Evolutionary conservation across 1,140 invertebrate species (phyloP).

Genomic region (Sminthurinus signatus): DNA sequence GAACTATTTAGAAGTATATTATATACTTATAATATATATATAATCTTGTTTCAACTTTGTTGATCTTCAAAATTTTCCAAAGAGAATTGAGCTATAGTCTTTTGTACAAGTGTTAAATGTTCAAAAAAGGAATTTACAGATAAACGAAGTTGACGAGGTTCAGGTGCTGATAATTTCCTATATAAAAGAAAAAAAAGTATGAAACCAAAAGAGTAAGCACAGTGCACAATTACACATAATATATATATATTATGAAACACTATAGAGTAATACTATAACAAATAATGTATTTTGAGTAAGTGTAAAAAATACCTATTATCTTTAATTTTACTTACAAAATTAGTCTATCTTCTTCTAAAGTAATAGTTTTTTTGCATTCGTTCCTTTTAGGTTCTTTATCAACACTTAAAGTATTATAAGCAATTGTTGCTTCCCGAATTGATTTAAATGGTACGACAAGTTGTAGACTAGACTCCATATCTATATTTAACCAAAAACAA

Average conservation of each 20-base stretch:
- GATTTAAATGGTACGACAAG: slow-evolving; percentile 57
- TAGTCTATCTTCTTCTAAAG: slow-evolving; percentile 53
- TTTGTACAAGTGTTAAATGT: slow-evolving; percentile 57
- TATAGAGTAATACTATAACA: too few species aligned
- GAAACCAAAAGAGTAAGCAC: too few species aligned
- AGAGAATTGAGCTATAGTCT: slow-evolving; percentile 60
- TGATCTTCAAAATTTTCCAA: too few species aligned
- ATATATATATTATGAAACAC: too few species aligned
- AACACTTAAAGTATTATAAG: slow-evolving; percentile 63
- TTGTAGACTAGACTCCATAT: slow-evolving; percentile 14
- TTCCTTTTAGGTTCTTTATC: slow-evolving; percentile 67
- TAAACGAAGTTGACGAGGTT: slow-evolving; percentile 60
- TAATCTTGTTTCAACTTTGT: too few species aligned
- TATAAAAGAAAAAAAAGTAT: slow-evolving; percentile 42
- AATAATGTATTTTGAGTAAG: too few species aligned
- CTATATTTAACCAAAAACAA: neutral
- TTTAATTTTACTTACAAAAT: slow-evolving; percentile 56
- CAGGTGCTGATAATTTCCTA: slow-evolving; percentile 54
- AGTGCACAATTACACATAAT: too few species aligned
- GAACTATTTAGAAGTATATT: too few species aligned
- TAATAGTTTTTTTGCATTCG: slow-evolving; percentile 57
- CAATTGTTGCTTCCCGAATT: slow-evolving; percentile 59
- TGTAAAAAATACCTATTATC: too few species aligned
- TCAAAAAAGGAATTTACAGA: slow-evolving; percentile 68
- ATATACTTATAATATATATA: too few species aligned